Conservation (phyloP, 2,113 vertebrate genomes). For the Isichthys henryi region DNA sequence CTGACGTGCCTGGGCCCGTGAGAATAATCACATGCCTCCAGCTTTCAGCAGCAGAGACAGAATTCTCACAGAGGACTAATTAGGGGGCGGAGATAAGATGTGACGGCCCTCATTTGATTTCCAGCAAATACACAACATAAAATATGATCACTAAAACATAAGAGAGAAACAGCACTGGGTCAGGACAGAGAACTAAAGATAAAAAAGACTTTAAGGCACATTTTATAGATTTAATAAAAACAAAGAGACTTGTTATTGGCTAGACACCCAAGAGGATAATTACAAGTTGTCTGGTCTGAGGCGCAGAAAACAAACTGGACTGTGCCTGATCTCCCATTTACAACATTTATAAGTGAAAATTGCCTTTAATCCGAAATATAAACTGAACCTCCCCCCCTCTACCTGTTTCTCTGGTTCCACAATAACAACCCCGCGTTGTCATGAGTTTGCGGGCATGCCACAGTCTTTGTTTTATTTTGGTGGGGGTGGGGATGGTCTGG, state of each 20-base stretch:
- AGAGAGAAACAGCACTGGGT: conserved; percentile 32
- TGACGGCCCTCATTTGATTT: background rate
- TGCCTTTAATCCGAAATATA: conserved; percentile 26
- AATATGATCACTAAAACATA: background rate
- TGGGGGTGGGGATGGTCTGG: background rate
- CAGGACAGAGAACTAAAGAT: conserved; percentile 47
- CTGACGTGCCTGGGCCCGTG: background rate
- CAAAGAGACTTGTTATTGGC: conserved; percentile 35
- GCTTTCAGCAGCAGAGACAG: background rate
- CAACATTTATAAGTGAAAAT: conserved; percentile 43
- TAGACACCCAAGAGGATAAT: conserved; percentile 24
- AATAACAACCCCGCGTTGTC: background rate
- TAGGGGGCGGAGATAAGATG: background rate
- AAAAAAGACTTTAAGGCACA: conserved; percentile 43
- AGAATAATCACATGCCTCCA: background rate
- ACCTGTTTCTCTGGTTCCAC: conserved; percentile 36
- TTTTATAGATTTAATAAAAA: conserved; percentile 59
- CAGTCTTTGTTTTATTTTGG: background rate
- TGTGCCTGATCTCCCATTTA: conserved; percentile 34
- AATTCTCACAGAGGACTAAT: conserved; percentile 1
- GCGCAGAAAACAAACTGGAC: conserved; percentile 30
- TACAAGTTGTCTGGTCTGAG: conserved; percentile 30
- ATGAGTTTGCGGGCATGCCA: background rate
- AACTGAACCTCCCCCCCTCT: conserved; percentile 34
- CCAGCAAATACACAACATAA: background rate